Conservation (phyloP, 2,113 vertebrate species). For the Trematomus loennbergii region DNA sequence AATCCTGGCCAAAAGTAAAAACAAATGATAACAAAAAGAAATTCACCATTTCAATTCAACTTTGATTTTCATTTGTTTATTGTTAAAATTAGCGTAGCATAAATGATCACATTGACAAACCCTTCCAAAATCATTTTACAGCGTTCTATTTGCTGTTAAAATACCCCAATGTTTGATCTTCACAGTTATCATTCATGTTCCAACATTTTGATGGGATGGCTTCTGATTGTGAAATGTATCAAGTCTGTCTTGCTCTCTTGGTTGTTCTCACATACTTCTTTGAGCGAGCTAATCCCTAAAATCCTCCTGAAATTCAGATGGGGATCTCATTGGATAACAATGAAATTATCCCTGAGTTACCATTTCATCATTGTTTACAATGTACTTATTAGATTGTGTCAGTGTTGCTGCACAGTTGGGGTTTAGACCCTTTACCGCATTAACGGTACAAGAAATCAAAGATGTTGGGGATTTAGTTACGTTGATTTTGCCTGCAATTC, state of each 20-base stretch:
- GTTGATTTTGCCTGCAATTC: neutral
- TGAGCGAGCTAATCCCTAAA: neutral
- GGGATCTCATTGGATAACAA: neutral
- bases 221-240: neutral
- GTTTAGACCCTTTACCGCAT: neutral
- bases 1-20: neutral
- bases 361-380: neutral
- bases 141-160: constrained; percentile 18
- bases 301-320: neutral
- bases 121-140: neutral
- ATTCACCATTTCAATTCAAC: neutral
- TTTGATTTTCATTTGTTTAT: constrained; percentile 6
- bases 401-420: neutral
- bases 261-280: neutral
- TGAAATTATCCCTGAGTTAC: neutral
- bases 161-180: constrained; percentile 16
- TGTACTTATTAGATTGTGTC: neutral
- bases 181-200: neutral
- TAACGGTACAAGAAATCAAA: neutral
- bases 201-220: constrained; percentile 5
- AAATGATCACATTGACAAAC: neutral
- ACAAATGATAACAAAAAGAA: neutral
- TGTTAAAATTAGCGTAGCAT: neutral
- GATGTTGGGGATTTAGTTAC: neutral
- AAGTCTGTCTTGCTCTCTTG: neutral